Base-by-base conservation (phyloP, 2,888 invertebrate species). In the Acronicta psi region DNA sequence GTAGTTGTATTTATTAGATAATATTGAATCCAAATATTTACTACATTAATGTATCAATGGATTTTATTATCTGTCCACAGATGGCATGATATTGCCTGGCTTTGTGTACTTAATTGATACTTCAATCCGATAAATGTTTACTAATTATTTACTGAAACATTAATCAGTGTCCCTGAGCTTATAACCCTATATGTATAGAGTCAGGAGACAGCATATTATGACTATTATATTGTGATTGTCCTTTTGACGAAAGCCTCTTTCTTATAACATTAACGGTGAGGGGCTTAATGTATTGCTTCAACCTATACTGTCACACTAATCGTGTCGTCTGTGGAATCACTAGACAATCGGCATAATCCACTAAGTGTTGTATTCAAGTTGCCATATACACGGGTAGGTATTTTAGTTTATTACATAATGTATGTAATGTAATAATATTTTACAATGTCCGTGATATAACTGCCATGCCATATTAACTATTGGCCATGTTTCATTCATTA, bases 391-490 rank as follows among this genome's bases (percentile, higher is more conserved):
- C 89, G 88, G 87, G 88, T 84, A 84, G 74, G 76, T 84, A 72
- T 75, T 59, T 78, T 74, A 77, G 75, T 73, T 80, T 78, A 61
- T 80, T 81, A 82, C 75, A 77, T 84, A 79, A 49, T 69, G 49
- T 62, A 36, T 69, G 47, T 73, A 68, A 53, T 50, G 29, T 38
- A 80, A 77, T 81, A 74, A 83, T 80, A 73, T 80, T 73, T 81
- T 69, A 79, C 67, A 76, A 71, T 75, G 81, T 84, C 90, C 90
- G 92, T 91, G 92, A 91, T 89, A 82, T 73, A 79, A 85, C 91
- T 92, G 92, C 92, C 91, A 92, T 92, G 92, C 92, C 91, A 92
- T 92, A 92, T 69, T 78, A 74, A 67, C 69, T 59, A 81, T 85
- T 86, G 89, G 88, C 88, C 82, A 82, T 82, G 66, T 74, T 82